A percentile compares a stretch with the other conserved stretches of the same genome.
phyloP scores from a whole-genome alignment of 2,888 invertebrate species.

The Aphodius sticticus region DNA sequence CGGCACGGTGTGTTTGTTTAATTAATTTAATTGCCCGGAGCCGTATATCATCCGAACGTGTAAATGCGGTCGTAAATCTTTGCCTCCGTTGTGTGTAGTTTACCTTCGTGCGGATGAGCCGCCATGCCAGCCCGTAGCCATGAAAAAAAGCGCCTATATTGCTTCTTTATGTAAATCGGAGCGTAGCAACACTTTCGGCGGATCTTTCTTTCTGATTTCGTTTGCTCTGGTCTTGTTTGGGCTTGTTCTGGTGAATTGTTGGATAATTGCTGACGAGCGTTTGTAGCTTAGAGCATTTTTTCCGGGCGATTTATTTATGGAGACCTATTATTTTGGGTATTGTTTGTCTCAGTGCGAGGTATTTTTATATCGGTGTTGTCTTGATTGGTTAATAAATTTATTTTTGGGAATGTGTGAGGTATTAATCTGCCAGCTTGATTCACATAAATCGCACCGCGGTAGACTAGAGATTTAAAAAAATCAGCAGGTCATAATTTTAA shows the following conservation, averaged over 20 bases:
- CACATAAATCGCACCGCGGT: background rate
- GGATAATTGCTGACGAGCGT: background rate
- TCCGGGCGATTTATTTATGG: background rate
- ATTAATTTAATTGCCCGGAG: constrained; percentile 33
- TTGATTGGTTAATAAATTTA: background rate
- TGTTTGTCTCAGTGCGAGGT: background rate
- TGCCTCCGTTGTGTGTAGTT: constrained; percentile 8
- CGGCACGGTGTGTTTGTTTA: constrained; percentile 25
- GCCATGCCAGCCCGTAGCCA: background rate
- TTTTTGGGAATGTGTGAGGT: background rate
- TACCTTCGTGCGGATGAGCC: constrained; percentile 8
- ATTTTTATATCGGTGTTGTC: background rate
- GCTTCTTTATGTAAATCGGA: background rate
- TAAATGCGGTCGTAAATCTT: constrained; percentile 31
- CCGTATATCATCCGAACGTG: constrained; percentile 33
- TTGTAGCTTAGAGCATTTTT: background rate
- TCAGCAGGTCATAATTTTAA: background rate
- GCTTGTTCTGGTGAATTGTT: background rate
- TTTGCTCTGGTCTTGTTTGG: background rate
- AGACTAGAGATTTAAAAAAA: background rate
- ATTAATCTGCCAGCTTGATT: background rate
- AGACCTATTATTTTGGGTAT: background rate
- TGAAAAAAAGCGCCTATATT: background rate
- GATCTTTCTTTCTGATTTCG: background rate
- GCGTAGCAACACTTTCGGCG: background rate